These are phyloP conservation scores for Argopecten irradians DNA, from an alignment of 1,140 invertebrate genomes.

Conservation along the genomic window DNA sequence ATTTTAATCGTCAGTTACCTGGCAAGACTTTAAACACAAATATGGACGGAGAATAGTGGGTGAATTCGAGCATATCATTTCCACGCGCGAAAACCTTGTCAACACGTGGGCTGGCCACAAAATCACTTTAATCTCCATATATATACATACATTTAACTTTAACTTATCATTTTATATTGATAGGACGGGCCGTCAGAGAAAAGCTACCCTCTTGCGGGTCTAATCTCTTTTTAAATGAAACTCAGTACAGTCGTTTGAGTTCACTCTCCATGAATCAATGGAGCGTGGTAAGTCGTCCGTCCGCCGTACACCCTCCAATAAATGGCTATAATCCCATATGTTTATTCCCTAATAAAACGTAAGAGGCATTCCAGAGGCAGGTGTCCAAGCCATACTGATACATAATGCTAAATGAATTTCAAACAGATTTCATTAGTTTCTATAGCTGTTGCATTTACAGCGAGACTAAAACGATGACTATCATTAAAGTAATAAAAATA, in stretches of 20 bases:
- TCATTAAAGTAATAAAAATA: not conserved
- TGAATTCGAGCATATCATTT: not conserved
- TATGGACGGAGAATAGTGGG: not conserved
- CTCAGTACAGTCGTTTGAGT: slow-evolving; percentile 15
- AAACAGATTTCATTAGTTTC: not conserved
- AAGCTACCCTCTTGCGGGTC: not conserved
- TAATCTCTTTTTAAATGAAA: slow-evolving; percentile 3
- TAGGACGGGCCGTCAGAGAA: not conserved
- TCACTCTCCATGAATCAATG: not conserved
- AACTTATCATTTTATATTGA: not conserved
- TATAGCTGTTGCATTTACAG: not conserved
- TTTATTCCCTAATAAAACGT: slow-evolving; percentile 13
- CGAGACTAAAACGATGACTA: not conserved
- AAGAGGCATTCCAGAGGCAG: not conserved
- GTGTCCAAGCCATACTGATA: not conserved
- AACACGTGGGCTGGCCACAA: slow-evolving; percentile 5
- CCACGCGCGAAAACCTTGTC: slow-evolving; percentile 19
- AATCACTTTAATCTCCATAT: slow-evolving; percentile 10
- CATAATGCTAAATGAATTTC: slow-evolving; percentile 16
- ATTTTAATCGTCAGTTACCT: slow-evolving; percentile 18
- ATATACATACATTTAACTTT: slow-evolving; percentile 3
- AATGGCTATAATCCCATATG: not conserved
- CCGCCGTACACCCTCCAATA: not conserved
- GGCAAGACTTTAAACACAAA: slow-evolving; percentile 17
- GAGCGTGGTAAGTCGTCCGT: slow-evolving; percentile 6